Evolutionary conservation across 2,888 invertebrate species (phyloP).

Genomic region (Seira ritae): DNA sequence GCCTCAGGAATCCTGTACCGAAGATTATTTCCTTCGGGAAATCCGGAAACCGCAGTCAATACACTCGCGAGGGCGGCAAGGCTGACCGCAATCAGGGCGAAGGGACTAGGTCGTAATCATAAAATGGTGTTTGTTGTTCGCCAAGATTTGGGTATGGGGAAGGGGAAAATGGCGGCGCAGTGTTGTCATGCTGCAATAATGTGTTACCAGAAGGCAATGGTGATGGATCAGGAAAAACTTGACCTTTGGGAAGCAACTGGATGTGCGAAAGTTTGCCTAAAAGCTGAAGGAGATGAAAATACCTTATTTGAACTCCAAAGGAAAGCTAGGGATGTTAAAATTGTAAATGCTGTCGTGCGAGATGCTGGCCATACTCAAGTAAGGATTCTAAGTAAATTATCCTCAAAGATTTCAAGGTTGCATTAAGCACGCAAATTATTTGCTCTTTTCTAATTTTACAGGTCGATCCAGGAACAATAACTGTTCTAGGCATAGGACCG

Average conservation of each 20-base stretch:
- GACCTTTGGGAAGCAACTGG: conserved; percentile 84
- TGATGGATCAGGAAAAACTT: conserved; percentile 81
- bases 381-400: no score
- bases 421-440: no score
- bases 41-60: conserved; percentile 18
- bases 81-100: conserved; percentile 58
- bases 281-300: conserved; percentile 83
- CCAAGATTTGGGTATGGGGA: conserved; percentile 94
- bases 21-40: conserved; percentile 30
- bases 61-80: conserved; percentile 62
- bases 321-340: conserved; percentile 82
- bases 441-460: conserved; percentile 75
- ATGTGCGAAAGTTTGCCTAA: conserved; percentile 92
- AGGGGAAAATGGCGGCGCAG: conserved; percentile 95
- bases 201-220: conserved; percentile 85
- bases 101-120: conserved; percentile 74
- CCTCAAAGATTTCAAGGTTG: no score
- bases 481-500: conserved; percentile 96
- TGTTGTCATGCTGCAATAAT: conserved; percentile 92
- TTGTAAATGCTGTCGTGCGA: conserved; percentile 85
- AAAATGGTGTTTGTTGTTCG: conserved; percentile 92
- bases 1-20: conserved; percentile 59
- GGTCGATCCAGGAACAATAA: conserved; percentile 90
- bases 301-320: conserved; percentile 83
- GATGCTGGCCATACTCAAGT: conserved; percentile 91